Evolutionary conservation across 2,113 vertebrate genomes (phyloP).

Genomic region (Excalfactoria chinensis): DNA sequence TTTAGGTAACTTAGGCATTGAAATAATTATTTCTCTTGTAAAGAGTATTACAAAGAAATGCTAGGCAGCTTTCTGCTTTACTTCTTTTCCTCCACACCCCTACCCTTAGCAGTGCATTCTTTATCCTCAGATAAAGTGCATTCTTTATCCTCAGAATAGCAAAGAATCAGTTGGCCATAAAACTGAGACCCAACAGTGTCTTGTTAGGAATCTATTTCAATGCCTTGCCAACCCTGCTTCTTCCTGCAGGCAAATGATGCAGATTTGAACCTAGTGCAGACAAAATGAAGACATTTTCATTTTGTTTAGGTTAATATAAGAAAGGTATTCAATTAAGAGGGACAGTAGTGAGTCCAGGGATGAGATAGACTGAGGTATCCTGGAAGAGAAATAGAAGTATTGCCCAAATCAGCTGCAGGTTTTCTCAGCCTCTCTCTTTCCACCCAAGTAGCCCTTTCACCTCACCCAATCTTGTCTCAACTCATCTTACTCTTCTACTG

Average conservation of each 20-base stretch:
- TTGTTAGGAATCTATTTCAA: not conserved
- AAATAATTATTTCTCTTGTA: not conserved
- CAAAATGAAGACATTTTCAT: not conserved
- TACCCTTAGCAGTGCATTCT: not conserved
- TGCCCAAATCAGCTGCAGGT: not conserved
- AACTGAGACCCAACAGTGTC: not conserved
- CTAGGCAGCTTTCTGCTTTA: not conserved
- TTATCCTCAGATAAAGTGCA: too few relatives aligned
- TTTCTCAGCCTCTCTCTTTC: not conserved
- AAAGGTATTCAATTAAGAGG: not conserved
- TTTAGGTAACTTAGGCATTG: not conserved
- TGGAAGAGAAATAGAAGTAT: not conserved
- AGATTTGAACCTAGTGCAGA: not conserved
- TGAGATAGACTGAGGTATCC: not conserved
- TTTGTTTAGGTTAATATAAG: not conserved
- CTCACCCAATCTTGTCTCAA: not conserved
- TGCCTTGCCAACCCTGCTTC: not conserved
- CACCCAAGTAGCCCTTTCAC: not conserved
- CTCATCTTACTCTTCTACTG: not conserved
- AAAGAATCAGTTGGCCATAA: not conserved
- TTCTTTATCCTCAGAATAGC: not conserved
- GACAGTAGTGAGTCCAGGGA: not conserved
- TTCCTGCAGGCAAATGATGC: not conserved
- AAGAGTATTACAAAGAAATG: not conserved
- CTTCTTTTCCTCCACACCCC: too few relatives aligned